Percentiles rank a stretch among this genome's conserved stretches.
phyloP scores from a whole-genome alignment of 1,140 invertebrate genomes.

The Conus ventricosus region DNA sequence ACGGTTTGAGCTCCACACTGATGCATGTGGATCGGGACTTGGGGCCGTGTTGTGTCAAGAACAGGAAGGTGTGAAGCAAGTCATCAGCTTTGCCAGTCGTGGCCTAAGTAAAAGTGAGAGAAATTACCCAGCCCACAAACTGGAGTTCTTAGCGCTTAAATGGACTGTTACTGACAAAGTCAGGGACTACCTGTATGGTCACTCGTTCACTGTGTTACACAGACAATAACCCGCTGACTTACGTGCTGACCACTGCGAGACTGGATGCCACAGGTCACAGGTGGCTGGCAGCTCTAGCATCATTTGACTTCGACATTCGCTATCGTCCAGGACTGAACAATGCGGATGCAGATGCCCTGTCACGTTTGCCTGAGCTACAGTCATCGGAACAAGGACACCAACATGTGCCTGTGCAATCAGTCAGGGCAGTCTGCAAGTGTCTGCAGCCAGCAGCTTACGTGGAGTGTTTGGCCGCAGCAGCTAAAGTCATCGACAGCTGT shows the following conservation, averaged over 20 bases:
- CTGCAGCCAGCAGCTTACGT: not conserved
- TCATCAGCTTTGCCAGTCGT: constrained; percentile 48
- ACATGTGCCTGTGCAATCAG: not conserved
- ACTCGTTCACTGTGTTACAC: constrained; percentile 27
- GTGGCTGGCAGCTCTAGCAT: constrained; percentile 26
- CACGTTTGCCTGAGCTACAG: constrained; percentile 2
- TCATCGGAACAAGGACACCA: no score
- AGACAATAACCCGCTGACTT: constrained; percentile 36
- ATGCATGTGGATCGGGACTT: constrained; percentile 49
- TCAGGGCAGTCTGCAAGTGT: constrained; percentile 9
- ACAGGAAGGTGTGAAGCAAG: constrained; percentile 39
- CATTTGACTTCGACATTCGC: constrained; percentile 14
- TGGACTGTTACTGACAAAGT: constrained; percentile 50
- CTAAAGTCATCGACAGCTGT: not conserved
- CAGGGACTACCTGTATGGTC: constrained; percentile 33
- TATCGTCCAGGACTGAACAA: constrained; percentile 12
- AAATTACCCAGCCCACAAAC: constrained; percentile 43
- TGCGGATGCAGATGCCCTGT: constrained; percentile 38
- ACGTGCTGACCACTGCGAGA: constrained; percentile 19
- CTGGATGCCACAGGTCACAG: constrained; percentile 23
- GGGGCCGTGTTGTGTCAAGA: constrained; percentile 61
- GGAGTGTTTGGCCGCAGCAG: not conserved
- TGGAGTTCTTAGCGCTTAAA: constrained; percentile 48
- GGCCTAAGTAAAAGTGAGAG: constrained; percentile 32
- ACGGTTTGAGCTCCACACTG: constrained; percentile 56